A percentile compares a stretch with the other conserved stretches of the same genome.
These are phyloP conservation scores for Meteorus sp. DNA, from an alignment of 1,140 invertebrate genomes.

Conservation along the genomic window DNA sequence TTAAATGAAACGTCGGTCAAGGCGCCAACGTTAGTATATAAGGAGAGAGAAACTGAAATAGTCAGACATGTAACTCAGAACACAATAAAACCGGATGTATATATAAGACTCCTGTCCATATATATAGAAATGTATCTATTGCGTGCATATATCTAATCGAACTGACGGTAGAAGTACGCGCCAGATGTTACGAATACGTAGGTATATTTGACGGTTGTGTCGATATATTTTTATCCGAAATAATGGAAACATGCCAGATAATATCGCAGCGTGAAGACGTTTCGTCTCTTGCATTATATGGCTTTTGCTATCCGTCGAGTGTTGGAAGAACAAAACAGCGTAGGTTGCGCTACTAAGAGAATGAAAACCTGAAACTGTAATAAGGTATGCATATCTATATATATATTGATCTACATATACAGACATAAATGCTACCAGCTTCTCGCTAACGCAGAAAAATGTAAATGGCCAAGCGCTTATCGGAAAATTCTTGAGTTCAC, in stretches of 20 bases:
- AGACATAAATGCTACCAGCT: background rate
- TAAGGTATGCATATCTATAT: too few species aligned
- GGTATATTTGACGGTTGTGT: slow-evolving; percentile 50
- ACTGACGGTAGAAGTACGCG: slow-evolving; percentile 35
- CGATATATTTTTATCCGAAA: slow-evolving; percentile 50
- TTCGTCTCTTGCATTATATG: background rate
- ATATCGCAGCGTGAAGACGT: slow-evolving; percentile 32
- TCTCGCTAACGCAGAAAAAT: background rate
- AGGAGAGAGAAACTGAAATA: too few species aligned
- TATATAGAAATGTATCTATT: too few species aligned
- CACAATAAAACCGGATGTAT: too few species aligned
- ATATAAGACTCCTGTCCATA: too few species aligned
- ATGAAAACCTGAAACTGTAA: background rate
- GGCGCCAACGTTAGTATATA: too few species aligned
- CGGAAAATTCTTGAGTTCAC: background rate
- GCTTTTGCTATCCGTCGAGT: background rate
- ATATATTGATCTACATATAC: too few species aligned
- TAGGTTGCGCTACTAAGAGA: too few species aligned
- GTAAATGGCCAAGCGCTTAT: slow-evolving; percentile 7
- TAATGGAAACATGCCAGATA: slow-evolving; percentile 28
- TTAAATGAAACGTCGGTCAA: too few species aligned
- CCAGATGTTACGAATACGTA: slow-evolving; percentile 46
- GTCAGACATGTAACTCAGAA: too few species aligned
- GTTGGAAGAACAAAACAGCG: background rate
- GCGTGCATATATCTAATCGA: slow-evolving; percentile 13